Percentiles rank a stretch among this genome's conserved stretches.
phyloP scores from a whole-genome alignment of 1,140 invertebrate genomes.

The Melipona quadrifasciata region DNA sequence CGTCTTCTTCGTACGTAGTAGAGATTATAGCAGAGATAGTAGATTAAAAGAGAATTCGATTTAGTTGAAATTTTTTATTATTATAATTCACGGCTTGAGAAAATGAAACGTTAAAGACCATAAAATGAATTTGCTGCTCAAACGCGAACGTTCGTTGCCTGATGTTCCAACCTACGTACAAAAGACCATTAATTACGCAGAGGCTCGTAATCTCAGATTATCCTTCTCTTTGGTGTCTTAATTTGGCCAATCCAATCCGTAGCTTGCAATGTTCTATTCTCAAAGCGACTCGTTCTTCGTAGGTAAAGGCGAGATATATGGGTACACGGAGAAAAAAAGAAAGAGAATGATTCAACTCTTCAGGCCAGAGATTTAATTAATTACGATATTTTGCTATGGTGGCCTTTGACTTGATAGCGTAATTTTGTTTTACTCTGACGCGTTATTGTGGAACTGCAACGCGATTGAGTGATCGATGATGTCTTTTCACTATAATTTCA shows the following conservation, averaged over 20 bases:
- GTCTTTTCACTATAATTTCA: background rate
- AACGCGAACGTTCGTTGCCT: background rate
- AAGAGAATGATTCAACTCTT: background rate
- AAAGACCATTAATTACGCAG: constrained; percentile 27
- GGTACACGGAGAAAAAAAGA: background rate
- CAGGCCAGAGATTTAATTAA: background rate
- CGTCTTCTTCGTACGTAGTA: too few species aligned
- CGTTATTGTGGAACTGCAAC: background rate
- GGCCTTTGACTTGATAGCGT: background rate
- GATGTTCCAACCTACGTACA: background rate
- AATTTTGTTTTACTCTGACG: background rate
- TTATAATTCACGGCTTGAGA: background rate
- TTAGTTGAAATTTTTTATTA: too few species aligned
- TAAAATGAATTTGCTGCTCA: constrained; percentile 8
- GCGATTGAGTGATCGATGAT: background rate
- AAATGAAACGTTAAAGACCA: background rate
- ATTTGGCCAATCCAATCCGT: constrained; percentile 4
- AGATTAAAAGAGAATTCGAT: too few species aligned
- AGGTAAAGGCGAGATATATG: background rate
- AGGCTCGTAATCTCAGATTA: constrained; percentile 10
- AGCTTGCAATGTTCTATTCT: constrained; percentile 11
- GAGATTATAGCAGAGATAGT: too few species aligned
- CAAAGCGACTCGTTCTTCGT: background rate
- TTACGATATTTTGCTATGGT: background rate
- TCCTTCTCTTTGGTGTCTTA: constrained; percentile 2